Evolutionary conservation across 2,888 invertebrate genomes (phyloP).

Genomic region (Papilio protenor): DNA sequence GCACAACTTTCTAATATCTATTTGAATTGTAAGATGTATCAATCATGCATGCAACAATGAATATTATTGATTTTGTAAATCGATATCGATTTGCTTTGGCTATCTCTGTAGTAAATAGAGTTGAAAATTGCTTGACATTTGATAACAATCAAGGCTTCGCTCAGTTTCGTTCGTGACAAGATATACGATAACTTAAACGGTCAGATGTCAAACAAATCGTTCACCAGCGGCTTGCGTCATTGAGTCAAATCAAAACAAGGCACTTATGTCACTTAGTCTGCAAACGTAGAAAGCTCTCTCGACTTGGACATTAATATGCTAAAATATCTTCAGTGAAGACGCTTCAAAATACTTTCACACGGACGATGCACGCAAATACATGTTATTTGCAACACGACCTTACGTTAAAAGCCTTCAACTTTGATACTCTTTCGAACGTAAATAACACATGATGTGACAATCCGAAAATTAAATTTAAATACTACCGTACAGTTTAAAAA

Average conservation of each 20-base stretch:
- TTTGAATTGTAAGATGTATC: conserved; percentile 53
- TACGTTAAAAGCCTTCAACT: conserved; percentile 64
- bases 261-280: conserved; percentile 58
- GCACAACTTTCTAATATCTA: conserved; percentile 72
- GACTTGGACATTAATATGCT: conserved; percentile 75
- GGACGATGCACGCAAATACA: conserved; percentile 74
- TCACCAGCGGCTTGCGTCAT: conserved; percentile 48
- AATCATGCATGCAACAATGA: conserved; percentile 54
- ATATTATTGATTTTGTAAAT: conserved; percentile 27
- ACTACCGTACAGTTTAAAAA: conserved; percentile 11
- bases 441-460: conserved; percentile 17
- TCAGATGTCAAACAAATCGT: conserved; percentile 52
- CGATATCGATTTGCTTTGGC: not conserved
- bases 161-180: conserved; percentile 35
- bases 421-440: conserved; percentile 52
- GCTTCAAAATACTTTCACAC: conserved; percentile 80
- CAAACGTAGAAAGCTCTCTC: conserved; percentile 77
- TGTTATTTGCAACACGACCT: conserved; percentile 68
- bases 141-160: not conserved
- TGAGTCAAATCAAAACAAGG: conserved; percentile 51
- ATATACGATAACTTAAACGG: conserved; percentile 44
- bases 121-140: conserved; percentile 24
- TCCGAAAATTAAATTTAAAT: conserved; percentile 12
- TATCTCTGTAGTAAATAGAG: conserved; percentile 6
- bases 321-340: conserved; percentile 77